These are phyloP conservation scores for Drosophila bifasciata DNA, from an alignment of 1,140 invertebrate genomes.

Conservation along the genomic window DNA sequence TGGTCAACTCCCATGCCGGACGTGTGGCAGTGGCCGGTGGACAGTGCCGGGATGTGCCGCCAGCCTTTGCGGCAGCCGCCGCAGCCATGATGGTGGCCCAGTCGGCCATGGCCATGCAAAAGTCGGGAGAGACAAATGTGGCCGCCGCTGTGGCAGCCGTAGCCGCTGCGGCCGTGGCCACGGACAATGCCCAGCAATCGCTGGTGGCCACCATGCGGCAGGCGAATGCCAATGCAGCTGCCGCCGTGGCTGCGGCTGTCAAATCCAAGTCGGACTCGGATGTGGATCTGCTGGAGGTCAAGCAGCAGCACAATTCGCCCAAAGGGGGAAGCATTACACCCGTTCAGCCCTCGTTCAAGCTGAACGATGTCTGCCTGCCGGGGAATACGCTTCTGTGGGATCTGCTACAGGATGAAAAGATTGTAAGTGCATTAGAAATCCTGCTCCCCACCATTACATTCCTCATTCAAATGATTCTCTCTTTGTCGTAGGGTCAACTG, in stretches of 20 bases:
- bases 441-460: too few species aligned
- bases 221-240: slow-evolving; percentile 67
- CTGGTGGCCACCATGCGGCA: slow-evolving; percentile 65
- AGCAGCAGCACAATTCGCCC: slow-evolving; percentile 57
- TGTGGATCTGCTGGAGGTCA: slow-evolving; percentile 54
- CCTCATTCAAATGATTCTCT: neutral
- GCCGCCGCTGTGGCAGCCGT: slow-evolving; percentile 72
- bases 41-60: slow-evolving; percentile 68
- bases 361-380: slow-evolving; percentile 93
- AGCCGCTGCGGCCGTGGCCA: slow-evolving; percentile 70
- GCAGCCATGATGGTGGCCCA: slow-evolving; percentile 79
- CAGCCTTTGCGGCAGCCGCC: slow-evolving; percentile 76
- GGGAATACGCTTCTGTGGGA: slow-evolving; percentile 97
- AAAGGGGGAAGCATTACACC: slow-evolving; percentile 27
- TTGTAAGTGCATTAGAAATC: slow-evolving; percentile 86
- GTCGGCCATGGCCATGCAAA: slow-evolving; percentile 78
- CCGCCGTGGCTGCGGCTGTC: slow-evolving; percentile 55
- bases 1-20: slow-evolving; percentile 64
- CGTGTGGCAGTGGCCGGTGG: slow-evolving; percentile 36
- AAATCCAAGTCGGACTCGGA: slow-evolving; percentile 68
- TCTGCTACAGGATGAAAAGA: slow-evolving; percentile 95
- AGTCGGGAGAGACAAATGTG: slow-evolving; percentile 69
- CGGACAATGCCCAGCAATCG: slow-evolving; percentile 73
- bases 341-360: slow-evolving; percentile 86
- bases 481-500: slow-evolving; percentile 88